These are phyloP conservation scores for Drosophila leonis DNA, from an alignment of 2,888 invertebrate species.

Conservation along the genomic window DNA sequence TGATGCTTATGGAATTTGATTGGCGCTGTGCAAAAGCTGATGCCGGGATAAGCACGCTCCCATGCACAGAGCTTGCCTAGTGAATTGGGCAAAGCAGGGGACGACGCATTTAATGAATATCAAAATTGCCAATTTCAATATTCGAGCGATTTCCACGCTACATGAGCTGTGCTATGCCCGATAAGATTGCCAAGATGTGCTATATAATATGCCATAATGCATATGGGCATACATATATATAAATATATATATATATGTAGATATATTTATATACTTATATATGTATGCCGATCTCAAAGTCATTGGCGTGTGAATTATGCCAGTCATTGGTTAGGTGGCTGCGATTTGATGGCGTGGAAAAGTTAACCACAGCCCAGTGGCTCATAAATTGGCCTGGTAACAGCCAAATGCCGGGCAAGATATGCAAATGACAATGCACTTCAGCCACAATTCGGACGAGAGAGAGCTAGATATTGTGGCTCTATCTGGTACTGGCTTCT, in stretches of 20 bases:
- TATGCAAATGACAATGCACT: conserved; percentile 74
- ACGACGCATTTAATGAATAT: conserved; percentile 74
- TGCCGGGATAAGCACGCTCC: conserved; percentile 74
- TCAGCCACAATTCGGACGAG: conserved; percentile 14
- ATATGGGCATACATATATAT: conserved; percentile 9
- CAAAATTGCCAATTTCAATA: conserved; percentile 77
- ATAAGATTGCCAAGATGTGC: conserved; percentile 74
- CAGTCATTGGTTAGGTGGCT: conserved; percentile 68
- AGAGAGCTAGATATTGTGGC: conserved; percentile 10
- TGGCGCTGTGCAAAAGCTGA: conserved; percentile 59
- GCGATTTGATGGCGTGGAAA: conserved; percentile 75
- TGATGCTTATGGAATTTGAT: conserved; percentile 78
- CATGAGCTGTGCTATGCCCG: conserved; percentile 75
- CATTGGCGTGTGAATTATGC: conserved; percentile 78
- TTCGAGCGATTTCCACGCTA: conserved; percentile 75
- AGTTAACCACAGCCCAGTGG: conserved; percentile 68
- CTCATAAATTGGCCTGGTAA: conserved; percentile 54
- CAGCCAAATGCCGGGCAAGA: conserved; percentile 47
- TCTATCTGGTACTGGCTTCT: neutral
- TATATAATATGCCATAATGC: conserved; percentile 44
- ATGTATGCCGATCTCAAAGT: conserved; percentile 65
- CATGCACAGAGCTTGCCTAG: conserved; percentile 41
- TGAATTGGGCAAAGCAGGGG: conserved; percentile 2
- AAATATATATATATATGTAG: neutral
- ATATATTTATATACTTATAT: neutral